Evolutionary conservation across 2,113 vertebrate species (phyloP).

Genomic region (Erythrocebus patas): DNA sequence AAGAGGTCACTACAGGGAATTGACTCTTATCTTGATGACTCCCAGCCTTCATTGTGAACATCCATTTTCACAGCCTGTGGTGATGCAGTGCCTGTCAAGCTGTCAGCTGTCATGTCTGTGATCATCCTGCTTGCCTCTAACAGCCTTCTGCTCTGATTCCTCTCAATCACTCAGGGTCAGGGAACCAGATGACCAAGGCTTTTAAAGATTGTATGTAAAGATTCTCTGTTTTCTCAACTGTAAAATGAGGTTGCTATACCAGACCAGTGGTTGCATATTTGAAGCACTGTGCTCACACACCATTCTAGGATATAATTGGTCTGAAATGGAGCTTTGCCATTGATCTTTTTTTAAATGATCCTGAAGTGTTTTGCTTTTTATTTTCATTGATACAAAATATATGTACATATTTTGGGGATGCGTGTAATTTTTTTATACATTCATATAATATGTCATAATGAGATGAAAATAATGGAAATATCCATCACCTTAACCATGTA

Average conservation of each 20-base stretch:
- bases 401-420: not conserved
- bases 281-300: not conserved
- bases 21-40: constrained; percentile 30
- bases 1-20: not conserved
- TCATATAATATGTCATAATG: not conserved
- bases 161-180: not conserved
- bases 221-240: not conserved
- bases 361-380: not conserved
- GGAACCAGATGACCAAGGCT: not conserved
- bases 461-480: not conserved
- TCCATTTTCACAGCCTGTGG: not conserved
- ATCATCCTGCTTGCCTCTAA: not conserved
- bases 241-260: not conserved
- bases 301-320: not conserved
- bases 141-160: not conserved
- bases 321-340: not conserved
- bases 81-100: not conserved
- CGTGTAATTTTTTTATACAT: not conserved
- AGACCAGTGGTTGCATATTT: not conserved
- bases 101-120: not conserved
- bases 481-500: not conserved
- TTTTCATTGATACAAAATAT: not conserved
- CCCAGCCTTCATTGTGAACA: not conserved
- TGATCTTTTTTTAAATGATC: not conserved
- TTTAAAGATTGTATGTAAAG: constrained; percentile 37